Conservation (phyloP, 2,797 vertebrate species). For the Smutsia temminckii region DNA sequence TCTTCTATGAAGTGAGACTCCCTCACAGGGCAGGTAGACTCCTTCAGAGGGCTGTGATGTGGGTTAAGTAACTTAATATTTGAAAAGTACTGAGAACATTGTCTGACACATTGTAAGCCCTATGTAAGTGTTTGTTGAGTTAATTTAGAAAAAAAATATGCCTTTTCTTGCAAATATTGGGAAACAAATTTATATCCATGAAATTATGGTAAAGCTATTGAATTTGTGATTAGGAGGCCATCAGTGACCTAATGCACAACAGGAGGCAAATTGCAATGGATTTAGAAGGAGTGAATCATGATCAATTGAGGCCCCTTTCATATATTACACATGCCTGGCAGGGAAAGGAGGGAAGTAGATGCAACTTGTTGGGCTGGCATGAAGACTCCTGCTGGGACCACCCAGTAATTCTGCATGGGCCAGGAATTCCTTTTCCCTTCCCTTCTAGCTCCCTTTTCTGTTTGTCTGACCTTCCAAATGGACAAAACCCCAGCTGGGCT, state of each 20-base stretch:
- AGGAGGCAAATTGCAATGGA: neutral
- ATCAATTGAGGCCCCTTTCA: neutral
- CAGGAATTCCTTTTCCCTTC: neutral
- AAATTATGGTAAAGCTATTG: constrained; percentile 1
- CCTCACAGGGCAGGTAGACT: neutral
- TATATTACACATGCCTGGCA: neutral
- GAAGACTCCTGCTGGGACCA: neutral
- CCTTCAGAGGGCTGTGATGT: neutral
- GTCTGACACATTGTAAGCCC: neutral
- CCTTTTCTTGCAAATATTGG: neutral
- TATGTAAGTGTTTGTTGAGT: neutral
- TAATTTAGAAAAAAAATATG: constrained; percentile 26
- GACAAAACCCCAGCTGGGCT: neutral
- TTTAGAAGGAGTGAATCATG: neutral
- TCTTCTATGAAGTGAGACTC: neutral
- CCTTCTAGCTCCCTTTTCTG: neutral
- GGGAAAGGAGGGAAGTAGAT: neutral
- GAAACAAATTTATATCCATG: constrained; percentile 29
- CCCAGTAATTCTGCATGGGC: neutral
- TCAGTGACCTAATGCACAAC: neutral
- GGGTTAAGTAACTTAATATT: constrained; percentile 3
- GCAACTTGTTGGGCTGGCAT: neutral
- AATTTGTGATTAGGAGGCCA: constrained; percentile 6
- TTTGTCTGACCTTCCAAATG: neutral
- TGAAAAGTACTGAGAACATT: neutral